Conservation (phyloP, 2,888 invertebrate genomes). For the Trissoscelio sp. region DNA sequence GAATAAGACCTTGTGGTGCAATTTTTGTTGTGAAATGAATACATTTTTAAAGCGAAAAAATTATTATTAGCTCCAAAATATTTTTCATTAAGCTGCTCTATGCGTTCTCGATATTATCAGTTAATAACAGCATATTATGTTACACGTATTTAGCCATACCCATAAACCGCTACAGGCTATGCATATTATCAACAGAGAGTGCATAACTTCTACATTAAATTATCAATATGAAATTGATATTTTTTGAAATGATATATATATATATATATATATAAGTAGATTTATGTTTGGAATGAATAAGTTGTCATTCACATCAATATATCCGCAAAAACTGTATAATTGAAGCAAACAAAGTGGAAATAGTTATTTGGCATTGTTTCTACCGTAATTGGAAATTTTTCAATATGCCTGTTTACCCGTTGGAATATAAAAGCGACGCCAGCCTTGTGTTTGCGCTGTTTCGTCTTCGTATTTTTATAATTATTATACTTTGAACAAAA, state of each 20-base stretch:
- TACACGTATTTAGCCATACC: slow-evolving; percentile 30
- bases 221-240: slow-evolving; percentile 14
- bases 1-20: no score
- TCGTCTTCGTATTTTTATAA: no score
- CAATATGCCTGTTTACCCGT: background rate
- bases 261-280: slow-evolving; percentile 17
- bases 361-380: background rate
- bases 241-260: slow-evolving; percentile 11
- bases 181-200: slow-evolving; percentile 1
- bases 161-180: slow-evolving; percentile 15
- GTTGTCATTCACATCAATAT: background rate
- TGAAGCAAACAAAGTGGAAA: slow-evolving; percentile 7
- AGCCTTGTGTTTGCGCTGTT: background rate
- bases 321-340: slow-evolving; percentile 3
- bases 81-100: slow-evolving; percentile 3
- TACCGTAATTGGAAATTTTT: background rate
- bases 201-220: slow-evolving; percentile 25
- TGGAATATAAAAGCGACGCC: background rate
- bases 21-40: no score
- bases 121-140: slow-evolving; percentile 15
- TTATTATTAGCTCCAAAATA: background rate
- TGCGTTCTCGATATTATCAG: slow-evolving; percentile 17
- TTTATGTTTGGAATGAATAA: slow-evolving; percentile 4
- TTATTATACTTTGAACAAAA: no score
- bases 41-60: background rate